Percentiles rank a stretch among this genome's conserved stretches.
These are phyloP conservation scores for Trichonephila clavipes DNA, from an alignment of 1,140 invertebrate species.

Conservation along the genomic window DNA sequence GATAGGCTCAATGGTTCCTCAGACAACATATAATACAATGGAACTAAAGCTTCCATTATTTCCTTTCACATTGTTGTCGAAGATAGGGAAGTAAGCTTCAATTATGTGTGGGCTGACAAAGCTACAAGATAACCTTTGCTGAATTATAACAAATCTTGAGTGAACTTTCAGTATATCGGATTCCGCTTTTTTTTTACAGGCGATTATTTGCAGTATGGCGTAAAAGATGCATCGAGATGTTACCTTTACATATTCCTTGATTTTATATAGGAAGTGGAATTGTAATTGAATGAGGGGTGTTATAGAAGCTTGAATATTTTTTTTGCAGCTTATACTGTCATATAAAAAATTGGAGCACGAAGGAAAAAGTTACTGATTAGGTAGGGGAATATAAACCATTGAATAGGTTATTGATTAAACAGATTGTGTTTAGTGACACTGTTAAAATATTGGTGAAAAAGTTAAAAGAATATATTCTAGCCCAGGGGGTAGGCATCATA, in stretches of 20 bases:
- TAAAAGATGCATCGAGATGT: neutral
- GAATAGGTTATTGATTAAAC: no score
- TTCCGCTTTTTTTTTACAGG: neutral
- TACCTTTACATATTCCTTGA: conserved; percentile 16
- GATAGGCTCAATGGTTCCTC: conserved; percentile 1
- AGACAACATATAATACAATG: conserved; percentile 14
- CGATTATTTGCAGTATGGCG: neutral
- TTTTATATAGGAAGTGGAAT: neutral
- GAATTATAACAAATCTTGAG: neutral
- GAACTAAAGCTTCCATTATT: conserved; percentile 4
- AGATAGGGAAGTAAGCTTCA: conserved; percentile 34
- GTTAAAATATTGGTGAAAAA: no score
- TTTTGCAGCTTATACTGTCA: neutral
- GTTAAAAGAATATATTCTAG: no score
- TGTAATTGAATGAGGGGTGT: neutral
- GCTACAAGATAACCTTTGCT: conserved; percentile 28
- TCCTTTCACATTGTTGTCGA: neutral
- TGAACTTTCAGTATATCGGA: neutral
- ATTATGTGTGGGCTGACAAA: conserved; percentile 33
- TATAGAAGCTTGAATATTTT: neutral
- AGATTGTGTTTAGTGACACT: no score
- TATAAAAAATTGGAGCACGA: no score
- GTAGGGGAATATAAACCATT: no score
- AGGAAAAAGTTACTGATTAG: no score
- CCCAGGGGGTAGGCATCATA: no score